Evolutionary conservation across 2,113 vertebrate species (phyloP).

Genomic region (Puffinus mauretanicus): DNA sequence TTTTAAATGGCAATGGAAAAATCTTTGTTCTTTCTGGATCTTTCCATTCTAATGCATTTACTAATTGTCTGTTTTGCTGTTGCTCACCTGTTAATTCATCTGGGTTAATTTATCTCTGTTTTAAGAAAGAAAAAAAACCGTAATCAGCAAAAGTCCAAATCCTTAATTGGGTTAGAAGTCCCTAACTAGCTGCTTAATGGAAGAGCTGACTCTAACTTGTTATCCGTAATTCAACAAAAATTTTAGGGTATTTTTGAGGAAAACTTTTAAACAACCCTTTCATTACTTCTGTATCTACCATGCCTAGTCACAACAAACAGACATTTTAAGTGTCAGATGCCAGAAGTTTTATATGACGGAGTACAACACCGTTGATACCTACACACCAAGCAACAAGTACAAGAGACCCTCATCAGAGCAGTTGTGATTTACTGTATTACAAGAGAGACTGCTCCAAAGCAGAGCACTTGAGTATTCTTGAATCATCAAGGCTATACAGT

Average conservation of each 20-base stretch:
- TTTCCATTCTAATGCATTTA: background rate
- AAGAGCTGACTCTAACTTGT: background rate
- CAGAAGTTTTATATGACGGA: background rate
- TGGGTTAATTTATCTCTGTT: background rate
- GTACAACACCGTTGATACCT: background rate
- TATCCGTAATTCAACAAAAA: background rate
- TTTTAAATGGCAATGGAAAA: background rate
- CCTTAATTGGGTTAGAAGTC: background rate
- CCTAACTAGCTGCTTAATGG: background rate
- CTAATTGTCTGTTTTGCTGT: background rate
- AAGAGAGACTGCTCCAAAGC: background rate
- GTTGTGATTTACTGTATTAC: background rate
- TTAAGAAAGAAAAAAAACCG: background rate
- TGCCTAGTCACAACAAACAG: background rate
- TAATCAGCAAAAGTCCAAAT: background rate
- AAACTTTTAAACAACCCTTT: background rate
- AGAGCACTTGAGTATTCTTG: background rate
- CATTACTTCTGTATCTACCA: background rate
- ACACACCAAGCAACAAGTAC: background rate
- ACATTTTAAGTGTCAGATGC: background rate
- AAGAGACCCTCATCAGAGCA: background rate
- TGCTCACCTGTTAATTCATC: background rate
- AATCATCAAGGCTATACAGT: background rate
- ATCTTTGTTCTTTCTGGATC: background rate
- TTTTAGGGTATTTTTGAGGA: background rate